Percentiles rank a stretch among this genome's conserved stretches.
These are phyloP conservation scores for Macrotrachela quadricornifera DNA, from an alignment of 1,140 invertebrate genomes.

Conservation along the genomic window DNA sequence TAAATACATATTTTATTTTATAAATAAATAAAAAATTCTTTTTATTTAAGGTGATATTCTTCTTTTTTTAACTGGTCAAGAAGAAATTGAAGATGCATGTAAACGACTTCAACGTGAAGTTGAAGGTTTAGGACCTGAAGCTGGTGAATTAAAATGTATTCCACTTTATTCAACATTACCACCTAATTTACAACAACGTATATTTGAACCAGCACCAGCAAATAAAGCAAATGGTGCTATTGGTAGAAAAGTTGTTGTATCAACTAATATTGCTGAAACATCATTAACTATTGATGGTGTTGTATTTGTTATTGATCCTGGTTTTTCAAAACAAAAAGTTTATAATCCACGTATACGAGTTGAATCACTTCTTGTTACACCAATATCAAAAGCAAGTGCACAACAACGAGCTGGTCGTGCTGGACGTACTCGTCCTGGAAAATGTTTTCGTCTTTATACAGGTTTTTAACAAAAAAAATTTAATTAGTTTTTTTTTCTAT, in stretches of 20 bases:
- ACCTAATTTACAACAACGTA: slow-evolving; percentile 84
- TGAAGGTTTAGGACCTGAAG: slow-evolving; percentile 80
- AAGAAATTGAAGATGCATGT: slow-evolving; percentile 98
- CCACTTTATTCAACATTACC: slow-evolving; percentile 93
- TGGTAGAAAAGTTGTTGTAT: slow-evolving; percentile 80
- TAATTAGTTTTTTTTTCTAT: too few species aligned
- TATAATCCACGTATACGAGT: slow-evolving; percentile 91
- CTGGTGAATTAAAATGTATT: slow-evolving; percentile 91
- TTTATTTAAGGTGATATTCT: too few species aligned
- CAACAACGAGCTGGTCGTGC: slow-evolving; percentile 91
- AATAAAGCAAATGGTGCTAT: slow-evolving; percentile 78
- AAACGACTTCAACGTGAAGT: slow-evolving; percentile 89
- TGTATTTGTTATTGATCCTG: slow-evolving; percentile 99
- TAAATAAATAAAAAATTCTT: too few species aligned
- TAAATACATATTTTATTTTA: too few species aligned
- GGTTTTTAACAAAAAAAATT: too few species aligned
- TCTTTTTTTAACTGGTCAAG: slow-evolving; percentile 77
- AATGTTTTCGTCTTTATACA: slow-evolving; percentile 93
- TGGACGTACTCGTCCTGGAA: slow-evolving; percentile 82
- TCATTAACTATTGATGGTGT: slow-evolving; percentile 97
- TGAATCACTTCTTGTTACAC: slow-evolving; percentile 85
- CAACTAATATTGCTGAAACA: slow-evolving; percentile 97
- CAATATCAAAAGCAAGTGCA: slow-evolving; percentile 96
- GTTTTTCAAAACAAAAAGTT: slow-evolving; percentile 97
- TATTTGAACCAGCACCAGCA: slow-evolving; percentile 77